Base-by-base conservation (phyloP, 2,113 vertebrate genomes). In the Oncorhynchus gorbuscha region DNA sequence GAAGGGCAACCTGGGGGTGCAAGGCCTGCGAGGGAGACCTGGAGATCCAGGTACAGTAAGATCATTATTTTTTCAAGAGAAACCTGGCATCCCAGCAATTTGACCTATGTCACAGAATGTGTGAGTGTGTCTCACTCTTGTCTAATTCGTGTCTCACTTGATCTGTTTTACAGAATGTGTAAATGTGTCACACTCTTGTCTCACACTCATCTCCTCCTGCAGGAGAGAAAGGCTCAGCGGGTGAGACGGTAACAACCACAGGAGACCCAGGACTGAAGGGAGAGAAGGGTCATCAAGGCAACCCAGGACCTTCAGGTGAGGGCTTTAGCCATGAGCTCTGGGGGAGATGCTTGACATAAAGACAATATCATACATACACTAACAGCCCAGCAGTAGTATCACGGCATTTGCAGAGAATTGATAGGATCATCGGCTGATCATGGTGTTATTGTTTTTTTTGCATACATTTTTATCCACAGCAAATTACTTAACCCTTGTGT, bases 161-260 rank as follows among this genome's bases (percentile, higher is more conserved):
- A 55, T 22, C 39, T 22, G 28, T 28, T 48, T 55, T 28, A 72
- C 9, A 28, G 16, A 32, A 73, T 59, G n/a, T 59, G 51, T 32
- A 18, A 73, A 32, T 20, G 71, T 55, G 20, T 18, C 58, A 45
- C 18, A n/a, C 16, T 66, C 24, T 30, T 20, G 30, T 59, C 71
- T 62, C 22, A 2, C 18, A 9, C 39, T 48, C n/a, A 22, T 73
- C 16, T 74, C 13, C 69, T 5, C 13, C 69, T 5, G 16, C 79
- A 94, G 93, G 93, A 3, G 87, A 89, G 30, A 93, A 92, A 68
- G 93, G 93, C 55, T 79, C 85, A 18, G 82, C 75, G 58, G 86
- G 89, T 26, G n/a, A 66, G 35, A 73, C 80, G 30, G 22, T 0
- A 8, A 69, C 22, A 0, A 79, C 18, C 67, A 81, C 79, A 64